phyloP scores from a whole-genome alignment of 2,888 invertebrate species.

The Cheilosia vernalis region DNA sequence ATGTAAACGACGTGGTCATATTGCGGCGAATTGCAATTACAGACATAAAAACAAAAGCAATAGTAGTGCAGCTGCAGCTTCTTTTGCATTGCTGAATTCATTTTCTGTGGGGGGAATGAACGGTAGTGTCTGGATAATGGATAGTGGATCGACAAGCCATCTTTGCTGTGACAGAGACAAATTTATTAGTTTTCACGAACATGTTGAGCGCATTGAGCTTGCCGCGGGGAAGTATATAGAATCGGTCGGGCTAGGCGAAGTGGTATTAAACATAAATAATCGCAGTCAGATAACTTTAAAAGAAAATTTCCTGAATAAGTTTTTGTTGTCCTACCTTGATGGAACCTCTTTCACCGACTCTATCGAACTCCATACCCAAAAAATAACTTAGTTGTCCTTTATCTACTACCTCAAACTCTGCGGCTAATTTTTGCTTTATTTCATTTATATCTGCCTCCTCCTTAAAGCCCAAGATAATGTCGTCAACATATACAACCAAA shows the following conservation, averaged over 20 bases:
- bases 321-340: constrained; percentile 5
- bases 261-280: too few species aligned
- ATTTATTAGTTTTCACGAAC: neutral
- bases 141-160: constrained; percentile 32
- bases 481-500: too few species aligned
- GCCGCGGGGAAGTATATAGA: neutral
- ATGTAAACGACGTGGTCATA: constrained; percentile 9
- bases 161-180: constrained; percentile 17
- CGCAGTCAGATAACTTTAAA: too few species aligned
- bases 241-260: neutral
- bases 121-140: constrained; percentile 18
- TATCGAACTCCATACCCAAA: constrained; percentile 11
- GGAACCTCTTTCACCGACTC: neutral
- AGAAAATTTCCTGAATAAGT: too few species aligned
- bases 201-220: neutral
- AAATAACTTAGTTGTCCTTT: constrained; percentile 12
- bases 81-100: constrained; percentile 26
- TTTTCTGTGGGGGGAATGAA: neutral
- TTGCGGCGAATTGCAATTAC: neutral
- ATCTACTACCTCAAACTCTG: constrained; percentile 7
- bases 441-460: too few species aligned
- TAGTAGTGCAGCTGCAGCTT: neutral
- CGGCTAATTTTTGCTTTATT: too few species aligned
- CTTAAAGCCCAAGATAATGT: too few species aligned
- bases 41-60: neutral